Conservation (phyloP, 2,113 vertebrate species). For the Xenotilapia leptura region DNA sequence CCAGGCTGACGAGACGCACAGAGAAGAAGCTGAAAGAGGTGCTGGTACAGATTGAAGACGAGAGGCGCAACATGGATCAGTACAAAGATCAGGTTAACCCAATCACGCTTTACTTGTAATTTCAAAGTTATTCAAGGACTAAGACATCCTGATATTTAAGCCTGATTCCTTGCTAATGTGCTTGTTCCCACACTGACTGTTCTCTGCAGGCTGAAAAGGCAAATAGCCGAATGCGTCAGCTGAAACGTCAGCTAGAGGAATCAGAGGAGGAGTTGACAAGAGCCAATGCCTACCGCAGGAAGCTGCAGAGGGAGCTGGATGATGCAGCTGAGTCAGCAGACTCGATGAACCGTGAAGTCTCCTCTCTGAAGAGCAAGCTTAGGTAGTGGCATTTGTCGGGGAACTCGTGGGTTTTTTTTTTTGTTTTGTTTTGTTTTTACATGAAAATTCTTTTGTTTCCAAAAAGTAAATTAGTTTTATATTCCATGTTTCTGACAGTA, state of each 20-base stretch:
- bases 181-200: background rate
- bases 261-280: slow-evolving; percentile 80
- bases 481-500: background rate
- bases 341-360: slow-evolving; percentile 82
- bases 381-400: slow-evolving; percentile 53
- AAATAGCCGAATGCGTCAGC: slow-evolving; percentile 76
- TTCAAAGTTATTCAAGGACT: background rate
- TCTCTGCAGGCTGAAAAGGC: slow-evolving; percentile 75
- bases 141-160: background rate
- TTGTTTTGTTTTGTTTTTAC: fast-evolving
- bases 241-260: slow-evolving; percentile 87
- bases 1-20: slow-evolving; percentile 79
- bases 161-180: background rate
- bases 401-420: fast-evolving
- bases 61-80: slow-evolving; percentile 85
- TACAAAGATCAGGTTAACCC: slow-evolving; percentile 84
- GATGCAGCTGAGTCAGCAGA: slow-evolving; percentile 76
- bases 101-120: background rate
- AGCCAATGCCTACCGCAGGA: slow-evolving; percentile 76
- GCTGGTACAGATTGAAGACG: slow-evolving; percentile 90
- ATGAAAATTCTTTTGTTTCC: background rate
- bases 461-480: background rate
- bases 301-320: slow-evolving; percentile 83
- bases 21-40: slow-evolving; percentile 95
- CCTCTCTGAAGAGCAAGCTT: slow-evolving; percentile 76